Evolutionary conservation across 2,888 invertebrate species (phyloP).

Genomic region (Lumbricus terrestris): DNA sequence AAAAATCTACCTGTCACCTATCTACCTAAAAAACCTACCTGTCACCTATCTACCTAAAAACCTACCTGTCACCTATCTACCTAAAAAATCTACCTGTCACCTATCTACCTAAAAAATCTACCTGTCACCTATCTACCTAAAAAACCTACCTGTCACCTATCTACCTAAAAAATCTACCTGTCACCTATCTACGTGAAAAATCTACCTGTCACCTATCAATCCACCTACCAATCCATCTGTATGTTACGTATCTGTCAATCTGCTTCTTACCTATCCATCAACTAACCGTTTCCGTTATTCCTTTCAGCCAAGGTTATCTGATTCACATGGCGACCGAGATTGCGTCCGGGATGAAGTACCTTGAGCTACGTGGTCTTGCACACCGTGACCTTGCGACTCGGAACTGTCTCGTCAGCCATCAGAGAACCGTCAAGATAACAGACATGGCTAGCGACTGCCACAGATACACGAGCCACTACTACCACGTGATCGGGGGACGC

Average conservation of each 20-base stretch:
- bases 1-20: too few species aligned
- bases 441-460: constrained; percentile 3
- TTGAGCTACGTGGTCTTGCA: neutral
- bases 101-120: too few species aligned
- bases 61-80: too few species aligned
- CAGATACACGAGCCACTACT: constrained; percentile 9
- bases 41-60: too few species aligned
- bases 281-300: neutral
- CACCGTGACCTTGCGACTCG: constrained; percentile 15
- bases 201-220: too few species aligned
- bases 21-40: too few species aligned
- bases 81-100: too few species aligned
- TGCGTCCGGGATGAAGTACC: constrained; percentile 12
- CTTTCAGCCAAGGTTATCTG: constrained; percentile 14
- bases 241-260: neutral
- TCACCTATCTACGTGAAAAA: too few species aligned
- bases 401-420: constrained; percentile 7
- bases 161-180: too few species aligned
- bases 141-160: too few species aligned
- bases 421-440: neutral
- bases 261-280: neutral
- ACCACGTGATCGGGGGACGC: constrained; percentile 77
- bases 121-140: too few species aligned
- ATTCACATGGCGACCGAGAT: constrained; percentile 17
- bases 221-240: too few species aligned